phyloP scores from a whole-genome alignment of 2,797 vertebrate species.

The Lophotriccus pileatus region DNA sequence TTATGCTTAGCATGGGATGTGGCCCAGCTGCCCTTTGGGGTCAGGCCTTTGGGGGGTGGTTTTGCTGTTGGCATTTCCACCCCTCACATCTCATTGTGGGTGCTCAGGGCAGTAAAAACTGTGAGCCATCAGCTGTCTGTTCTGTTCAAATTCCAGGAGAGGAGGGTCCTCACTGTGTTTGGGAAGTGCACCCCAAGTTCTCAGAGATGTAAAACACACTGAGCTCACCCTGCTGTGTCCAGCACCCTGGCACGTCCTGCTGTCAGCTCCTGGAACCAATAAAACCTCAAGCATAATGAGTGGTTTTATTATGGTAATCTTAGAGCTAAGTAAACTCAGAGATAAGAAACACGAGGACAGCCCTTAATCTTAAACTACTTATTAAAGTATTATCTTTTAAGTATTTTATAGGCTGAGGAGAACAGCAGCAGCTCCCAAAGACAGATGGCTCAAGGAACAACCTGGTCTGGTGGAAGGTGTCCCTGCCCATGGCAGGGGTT shows the following conservation, averaged over 20 bases:
- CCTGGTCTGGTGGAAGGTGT: neutral
- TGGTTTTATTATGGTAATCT: neutral
- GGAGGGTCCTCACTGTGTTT: neutral
- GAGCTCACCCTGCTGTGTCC: neutral
- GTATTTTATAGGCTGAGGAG: neutral
- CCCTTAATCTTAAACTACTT: neutral
- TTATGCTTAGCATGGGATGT: accelerated
- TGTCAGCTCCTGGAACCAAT: neutral
- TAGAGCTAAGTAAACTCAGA: neutral
- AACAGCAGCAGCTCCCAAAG: neutral
- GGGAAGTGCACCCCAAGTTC: neutral
- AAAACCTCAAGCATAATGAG: neutral
- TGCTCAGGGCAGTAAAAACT: neutral
- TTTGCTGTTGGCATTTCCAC: neutral
- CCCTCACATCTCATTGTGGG: accelerated
- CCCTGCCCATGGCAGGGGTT: neutral
- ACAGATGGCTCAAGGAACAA: neutral
- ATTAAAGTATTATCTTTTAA: neutral
- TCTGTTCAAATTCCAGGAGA: accelerated
- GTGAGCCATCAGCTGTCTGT: too few species aligned
- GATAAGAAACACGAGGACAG: neutral
- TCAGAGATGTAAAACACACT: accelerated
- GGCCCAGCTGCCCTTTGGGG: neutral
- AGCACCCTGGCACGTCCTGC: neutral
- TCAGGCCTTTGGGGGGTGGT: accelerated